Evolutionary conservation across 2,797 vertebrate species (phyloP).

Genomic region (Smutsia temminckii): DNA sequence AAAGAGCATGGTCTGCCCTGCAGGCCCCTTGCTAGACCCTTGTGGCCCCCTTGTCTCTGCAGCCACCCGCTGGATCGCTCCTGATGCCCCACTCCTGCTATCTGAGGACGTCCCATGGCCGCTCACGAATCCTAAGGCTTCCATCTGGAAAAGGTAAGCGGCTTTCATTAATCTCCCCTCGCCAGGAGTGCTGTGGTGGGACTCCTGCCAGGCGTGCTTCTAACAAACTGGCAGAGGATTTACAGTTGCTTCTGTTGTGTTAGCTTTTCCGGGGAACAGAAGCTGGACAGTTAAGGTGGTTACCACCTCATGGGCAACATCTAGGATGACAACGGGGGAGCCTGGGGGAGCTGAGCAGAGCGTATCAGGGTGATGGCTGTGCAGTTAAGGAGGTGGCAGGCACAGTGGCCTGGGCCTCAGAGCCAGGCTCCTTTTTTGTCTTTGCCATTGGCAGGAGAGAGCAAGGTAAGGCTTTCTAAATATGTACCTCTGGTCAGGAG

Average conservation of each 20-base stretch:
- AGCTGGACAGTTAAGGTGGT: background rate
- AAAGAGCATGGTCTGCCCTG: rapidly evolving
- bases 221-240: background rate
- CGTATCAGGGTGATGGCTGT: background rate
- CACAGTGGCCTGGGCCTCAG: rapidly evolving
- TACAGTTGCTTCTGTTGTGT: background rate
- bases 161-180: background rate
- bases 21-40: background rate
- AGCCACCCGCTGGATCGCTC: background rate
- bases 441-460: background rate
- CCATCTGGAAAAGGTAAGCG: background rate
- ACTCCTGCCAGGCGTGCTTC: background rate
- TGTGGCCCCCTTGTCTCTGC: background rate
- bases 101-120: background rate
- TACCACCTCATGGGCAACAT: background rate
- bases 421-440: background rate
- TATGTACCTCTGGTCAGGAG: background rate
- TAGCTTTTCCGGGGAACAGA: background rate
- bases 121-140: background rate
- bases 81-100: rapidly evolving
- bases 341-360: background rate
- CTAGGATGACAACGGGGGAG: background rate
- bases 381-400: background rate
- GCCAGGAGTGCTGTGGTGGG: rapidly evolving
- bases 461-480: background rate